Conservation (phyloP, 2,113 vertebrate species). For the Sinocyclocheilus grahami region DNA sequence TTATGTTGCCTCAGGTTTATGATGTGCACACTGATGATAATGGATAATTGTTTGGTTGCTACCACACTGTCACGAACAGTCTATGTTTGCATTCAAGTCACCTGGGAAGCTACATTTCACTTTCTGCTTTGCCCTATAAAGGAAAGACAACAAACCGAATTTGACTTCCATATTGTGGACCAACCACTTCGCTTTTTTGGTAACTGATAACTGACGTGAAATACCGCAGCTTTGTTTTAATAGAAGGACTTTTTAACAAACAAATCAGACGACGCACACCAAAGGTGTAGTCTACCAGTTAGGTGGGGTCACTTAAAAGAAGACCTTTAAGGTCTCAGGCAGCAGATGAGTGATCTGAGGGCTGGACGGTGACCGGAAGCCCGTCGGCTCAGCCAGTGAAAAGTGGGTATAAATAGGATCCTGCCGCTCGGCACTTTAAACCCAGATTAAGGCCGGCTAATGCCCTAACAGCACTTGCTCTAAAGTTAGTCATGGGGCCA, state of each 20-base stretch:
- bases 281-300: neutral
- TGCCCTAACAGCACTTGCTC: constrained; percentile 69
- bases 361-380: constrained; percentile 41
- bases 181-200: constrained; percentile 18
- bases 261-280: neutral
- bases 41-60: neutral
- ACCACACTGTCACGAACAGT: neutral
- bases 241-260: neutral
- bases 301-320: neutral
- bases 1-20: neutral
- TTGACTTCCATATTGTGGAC: neutral
- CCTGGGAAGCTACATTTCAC: constrained; percentile 1
- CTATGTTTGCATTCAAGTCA: neutral
- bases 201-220: neutral
- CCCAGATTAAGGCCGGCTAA: constrained; percentile 73
- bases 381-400: constrained; percentile 52
- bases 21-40: neutral
- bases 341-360: constrained; percentile 3
- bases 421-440: constrained; percentile 70
- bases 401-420: constrained; percentile 71
- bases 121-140: neutral
- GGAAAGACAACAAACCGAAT: neutral
- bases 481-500: constrained; percentile 73
- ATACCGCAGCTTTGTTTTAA: neutral
- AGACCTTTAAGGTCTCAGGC: neutral